Base-by-base conservation (phyloP, 2,797 vertebrate species). In the Dicrostonyx torquatus region DNA sequence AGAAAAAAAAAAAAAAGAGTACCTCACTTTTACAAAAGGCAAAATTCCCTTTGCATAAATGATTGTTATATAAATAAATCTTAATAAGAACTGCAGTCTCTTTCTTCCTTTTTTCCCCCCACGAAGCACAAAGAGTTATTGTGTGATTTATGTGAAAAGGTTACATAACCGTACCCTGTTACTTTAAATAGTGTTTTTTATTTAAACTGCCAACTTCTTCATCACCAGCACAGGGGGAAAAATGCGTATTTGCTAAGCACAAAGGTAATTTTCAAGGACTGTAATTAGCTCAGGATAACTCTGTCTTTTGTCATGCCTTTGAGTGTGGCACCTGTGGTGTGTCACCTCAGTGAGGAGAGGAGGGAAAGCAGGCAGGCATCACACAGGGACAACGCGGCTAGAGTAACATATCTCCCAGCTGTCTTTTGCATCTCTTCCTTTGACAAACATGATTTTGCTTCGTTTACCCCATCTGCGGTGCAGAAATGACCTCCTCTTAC, bases 91-190 rank as follows among this genome's bases (percentile, higher is more conserved):
- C 78, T 93, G 94, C 87, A 68, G 70, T 72, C 93, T 97, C 91
- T 96, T 97, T 97, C 97, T 95, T 92, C 75, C 64, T 43, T 84
- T 96, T 96, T 94, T 88, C 94, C 73, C 72, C 48, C 62, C 62
- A 77, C 55, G 78, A 96, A 98, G 97, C 97, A 98, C 97, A 98
- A 98, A 98, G 98, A 98, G 95, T 97, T 97, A 93, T 97, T 98
- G 96, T 97, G 97, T 98, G 97, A 98, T 98, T 98, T 98, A 98
- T 98, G 97, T 98, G 97, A 97, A 98, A 98, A 98, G 97, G 97
- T 98, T 98, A 98, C 97, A 96, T 98, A 98, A 98, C 98, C 98
- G 98, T 98, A 98, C 98, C 98, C 97, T 97, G 97, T 98, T 98
- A 98, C 98, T 98, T 98, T 98, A 98, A 98, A 98, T 98, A 98